Conservation (phyloP, 2,797 vertebrate genomes). For the Sylvia borin region DNA sequence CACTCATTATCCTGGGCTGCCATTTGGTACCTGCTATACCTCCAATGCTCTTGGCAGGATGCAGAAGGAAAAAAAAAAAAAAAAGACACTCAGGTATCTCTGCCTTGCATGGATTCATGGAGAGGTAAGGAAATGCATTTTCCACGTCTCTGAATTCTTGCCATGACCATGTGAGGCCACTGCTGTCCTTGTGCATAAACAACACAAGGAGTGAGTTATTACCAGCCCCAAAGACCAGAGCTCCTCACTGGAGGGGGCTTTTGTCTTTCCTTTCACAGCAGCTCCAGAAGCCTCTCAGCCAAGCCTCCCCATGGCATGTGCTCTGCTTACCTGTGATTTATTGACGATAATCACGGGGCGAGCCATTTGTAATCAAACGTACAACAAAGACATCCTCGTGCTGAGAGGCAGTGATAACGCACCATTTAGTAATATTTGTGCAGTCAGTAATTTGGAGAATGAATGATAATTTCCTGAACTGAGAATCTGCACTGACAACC, state of each 20-base stretch:
- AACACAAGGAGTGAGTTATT: not conserved
- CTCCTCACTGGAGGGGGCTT: not conserved
- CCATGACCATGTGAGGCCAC: not conserved
- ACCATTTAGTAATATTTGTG: slow-evolving; percentile 84
- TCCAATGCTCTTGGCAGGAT: not conserved
- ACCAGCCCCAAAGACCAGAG: not conserved
- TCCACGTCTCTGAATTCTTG: not conserved
- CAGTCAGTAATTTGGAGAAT: slow-evolving; percentile 81
- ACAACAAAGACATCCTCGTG: slow-evolving; percentile 78
- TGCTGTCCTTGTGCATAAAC: slow-evolving; percentile 17
- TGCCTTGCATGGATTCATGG: slow-evolving; percentile 24
- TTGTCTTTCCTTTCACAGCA: slow-evolving; percentile 37
- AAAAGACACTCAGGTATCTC: not conserved
- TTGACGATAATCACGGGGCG: slow-evolving; percentile 76
- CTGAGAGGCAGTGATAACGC: slow-evolving; percentile 84
- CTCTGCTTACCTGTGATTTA: slow-evolving; percentile 81
- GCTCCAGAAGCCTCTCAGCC: slow-evolving; percentile 41
- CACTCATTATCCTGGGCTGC: not conserved
- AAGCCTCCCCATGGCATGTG: slow-evolving; percentile 46
- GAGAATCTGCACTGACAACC: slow-evolving; percentile 77
- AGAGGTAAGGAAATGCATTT: slow-evolving; percentile 24
- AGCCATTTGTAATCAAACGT: slow-evolving; percentile 82
- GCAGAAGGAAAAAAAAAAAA: not conserved
- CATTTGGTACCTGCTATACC: not conserved
- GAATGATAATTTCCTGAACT: slow-evolving; percentile 82